These are phyloP conservation scores for Potamarius usumacintae DNA, from an alignment of 2,113 vertebrate genomes.

Conservation along the genomic window DNA sequence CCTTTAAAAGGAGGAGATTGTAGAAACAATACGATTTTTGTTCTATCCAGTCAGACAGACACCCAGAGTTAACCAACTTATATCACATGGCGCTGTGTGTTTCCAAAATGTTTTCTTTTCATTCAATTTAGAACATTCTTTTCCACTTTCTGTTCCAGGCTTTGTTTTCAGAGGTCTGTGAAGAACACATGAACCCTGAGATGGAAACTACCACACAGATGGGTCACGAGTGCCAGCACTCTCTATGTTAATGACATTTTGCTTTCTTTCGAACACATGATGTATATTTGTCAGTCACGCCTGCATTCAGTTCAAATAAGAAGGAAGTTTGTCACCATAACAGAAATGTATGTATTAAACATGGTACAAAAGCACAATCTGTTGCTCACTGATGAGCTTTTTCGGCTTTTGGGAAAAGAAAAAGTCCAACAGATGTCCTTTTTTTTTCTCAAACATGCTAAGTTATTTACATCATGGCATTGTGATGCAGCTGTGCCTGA, in stretches of 20 bases:
- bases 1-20: background rate
- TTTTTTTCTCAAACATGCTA: too few relatives aligned
- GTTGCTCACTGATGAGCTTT: background rate
- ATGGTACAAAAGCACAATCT: background rate
- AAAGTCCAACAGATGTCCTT: background rate
- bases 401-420: background rate
- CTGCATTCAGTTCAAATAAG: background rate
- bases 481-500: conserved; percentile 7
- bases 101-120: background rate
- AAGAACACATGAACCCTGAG: conserved; percentile 4
- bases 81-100: background rate
- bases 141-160: background rate
- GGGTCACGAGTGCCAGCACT: background rate
- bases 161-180: conserved; percentile 8
- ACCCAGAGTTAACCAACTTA: conserved; percentile 1
- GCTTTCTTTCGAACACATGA: background rate
- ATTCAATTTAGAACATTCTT: background rate
- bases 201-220: background rate
- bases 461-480: background rate
- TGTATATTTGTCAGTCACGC: conserved; percentile 23
- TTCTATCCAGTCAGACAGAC: conserved; percentile 3
- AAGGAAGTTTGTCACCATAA: background rate
- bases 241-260: background rate
- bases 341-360: background rate
- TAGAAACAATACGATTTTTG: background rate